Evolutionary conservation across 2,797 vertebrate genomes (phyloP), one percentile per base, ranked within the genome.

Genomic region (Sebastes ruberrimus): DNA sequence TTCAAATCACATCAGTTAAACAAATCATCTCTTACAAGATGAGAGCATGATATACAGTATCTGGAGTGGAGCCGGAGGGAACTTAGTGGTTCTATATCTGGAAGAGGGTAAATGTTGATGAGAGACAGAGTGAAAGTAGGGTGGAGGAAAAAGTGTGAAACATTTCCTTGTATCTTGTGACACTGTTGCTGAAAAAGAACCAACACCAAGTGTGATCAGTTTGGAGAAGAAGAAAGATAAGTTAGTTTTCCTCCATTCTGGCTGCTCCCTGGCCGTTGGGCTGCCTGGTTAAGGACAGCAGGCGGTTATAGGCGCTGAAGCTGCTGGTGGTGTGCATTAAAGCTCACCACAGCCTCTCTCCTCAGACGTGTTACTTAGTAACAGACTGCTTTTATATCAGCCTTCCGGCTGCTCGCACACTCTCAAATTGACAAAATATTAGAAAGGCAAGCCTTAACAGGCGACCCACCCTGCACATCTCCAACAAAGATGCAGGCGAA

Each of bases 371-470:
- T 87, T 81, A 23, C 75, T 83, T 59, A 78, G 72, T 71, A 80
- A 87, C 62, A 86, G 28, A 22, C 71, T 57, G 60, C 52, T 88
- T 88, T 86, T 86, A 83, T 88, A 91, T 81, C 38, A 90, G 86
- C 87, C 91, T 92, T 32, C 80, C 28, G 89, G 87, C 86, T 63
- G 56, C 88, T 88, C 16, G 18, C 84, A 72, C 75, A 60, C 69
- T 80, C 66, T 87, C 49, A 81, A 85, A 90, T 90, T 90, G 89
- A 89, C 87, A 91, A 92, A 92, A 91, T 91, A 92, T 93, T 88
- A 90, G 81, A 88, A 71, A 83, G 89, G 78, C 93, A 94, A 93
- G 94, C 86, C 78, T 52, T 87, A 83, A 94, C 93, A 93, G 75
- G 93, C 20, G 57, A 88, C 60, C 61, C 16, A 55, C 72, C 65